These are phyloP conservation scores for Gila orcuttii DNA, from an alignment of 2,113 vertebrate species.

Conservation along the genomic window DNA sequence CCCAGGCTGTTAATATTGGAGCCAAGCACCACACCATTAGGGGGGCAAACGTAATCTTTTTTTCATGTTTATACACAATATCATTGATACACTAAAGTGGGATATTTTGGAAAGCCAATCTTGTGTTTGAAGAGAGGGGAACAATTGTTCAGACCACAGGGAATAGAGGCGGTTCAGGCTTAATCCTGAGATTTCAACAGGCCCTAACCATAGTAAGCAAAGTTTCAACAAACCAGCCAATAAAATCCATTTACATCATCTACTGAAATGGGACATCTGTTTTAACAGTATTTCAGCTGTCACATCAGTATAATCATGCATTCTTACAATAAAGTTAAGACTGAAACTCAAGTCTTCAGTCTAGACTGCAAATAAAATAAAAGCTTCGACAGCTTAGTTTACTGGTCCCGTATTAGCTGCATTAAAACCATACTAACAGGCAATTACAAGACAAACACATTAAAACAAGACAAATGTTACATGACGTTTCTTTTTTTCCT, in stretches of 20 bases:
- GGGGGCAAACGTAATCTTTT: not conserved
- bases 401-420: not conserved
- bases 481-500: not conserved
- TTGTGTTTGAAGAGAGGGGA: not conserved
- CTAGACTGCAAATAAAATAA: conserved; percentile 16
- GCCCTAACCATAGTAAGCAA: not conserved
- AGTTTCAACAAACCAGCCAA: not conserved
- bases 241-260: not conserved
- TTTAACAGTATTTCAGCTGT: not conserved
- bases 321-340: not conserved
- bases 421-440: conserved; percentile 25
- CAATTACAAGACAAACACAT: not conserved
- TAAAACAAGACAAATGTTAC: not conserved
- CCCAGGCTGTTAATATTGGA: conserved; percentile 34
- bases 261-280: not conserved
- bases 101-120: not conserved
- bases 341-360: not conserved
- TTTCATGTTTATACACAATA: conserved; percentile 7
- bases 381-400: conserved; percentile 3
- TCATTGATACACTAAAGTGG: not conserved
- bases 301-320: conserved; percentile 6
- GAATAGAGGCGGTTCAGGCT: not conserved
- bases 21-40: conserved; percentile 31
- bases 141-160: not conserved
- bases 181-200: not conserved